Evolutionary conservation across 2,888 invertebrate species (phyloP).

Genomic region (Seladonia tumulorum): DNA sequence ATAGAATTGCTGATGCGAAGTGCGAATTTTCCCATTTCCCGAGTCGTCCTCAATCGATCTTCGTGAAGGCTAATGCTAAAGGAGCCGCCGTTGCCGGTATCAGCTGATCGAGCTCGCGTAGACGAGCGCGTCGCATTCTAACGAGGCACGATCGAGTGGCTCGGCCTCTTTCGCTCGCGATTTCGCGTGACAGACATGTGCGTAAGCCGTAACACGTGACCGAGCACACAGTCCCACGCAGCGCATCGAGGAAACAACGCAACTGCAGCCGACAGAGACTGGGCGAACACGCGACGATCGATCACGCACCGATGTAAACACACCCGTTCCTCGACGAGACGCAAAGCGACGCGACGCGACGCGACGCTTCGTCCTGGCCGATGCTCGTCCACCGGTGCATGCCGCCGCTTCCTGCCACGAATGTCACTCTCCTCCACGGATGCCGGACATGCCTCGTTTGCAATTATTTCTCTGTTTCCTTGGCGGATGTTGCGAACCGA

Average conservation of each 20-base stretch:
- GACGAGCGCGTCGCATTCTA: conserved; percentile 43
- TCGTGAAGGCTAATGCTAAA: conserved; percentile 18
- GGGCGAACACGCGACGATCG: conserved; percentile 75
- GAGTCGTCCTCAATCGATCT: background rate
- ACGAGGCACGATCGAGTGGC: conserved; percentile 47
- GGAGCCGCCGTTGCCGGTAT: conserved; percentile 31
- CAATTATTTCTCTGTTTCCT: conserved; percentile 71
- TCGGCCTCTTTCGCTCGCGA: conserved; percentile 41
- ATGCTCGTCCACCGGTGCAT: conserved; percentile 65
- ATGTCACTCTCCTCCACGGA: conserved; percentile 57
- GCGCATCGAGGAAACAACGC: conserved; percentile 48
- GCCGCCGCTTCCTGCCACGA: conserved; percentile 66
- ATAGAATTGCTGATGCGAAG: background rate
- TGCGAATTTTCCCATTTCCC: background rate
- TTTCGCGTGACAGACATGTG: conserved; percentile 55
- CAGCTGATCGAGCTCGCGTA: conserved; percentile 60
- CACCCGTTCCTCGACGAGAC: conserved; percentile 43
- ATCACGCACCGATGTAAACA: conserved; percentile 76
- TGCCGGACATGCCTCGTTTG: conserved; percentile 69
- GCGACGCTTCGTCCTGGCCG: conserved; percentile 48
- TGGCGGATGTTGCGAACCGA: conserved; percentile 48
- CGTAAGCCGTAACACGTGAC: conserved; percentile 68
- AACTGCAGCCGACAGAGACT: conserved; percentile 54
- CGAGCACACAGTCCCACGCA: conserved; percentile 54
- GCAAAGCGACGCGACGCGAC: background rate